Percentiles rank a stretch among this genome's conserved stretches.
Conservation (phyloP, 2,888 invertebrate species). For the Protonemura montana region DNA sequence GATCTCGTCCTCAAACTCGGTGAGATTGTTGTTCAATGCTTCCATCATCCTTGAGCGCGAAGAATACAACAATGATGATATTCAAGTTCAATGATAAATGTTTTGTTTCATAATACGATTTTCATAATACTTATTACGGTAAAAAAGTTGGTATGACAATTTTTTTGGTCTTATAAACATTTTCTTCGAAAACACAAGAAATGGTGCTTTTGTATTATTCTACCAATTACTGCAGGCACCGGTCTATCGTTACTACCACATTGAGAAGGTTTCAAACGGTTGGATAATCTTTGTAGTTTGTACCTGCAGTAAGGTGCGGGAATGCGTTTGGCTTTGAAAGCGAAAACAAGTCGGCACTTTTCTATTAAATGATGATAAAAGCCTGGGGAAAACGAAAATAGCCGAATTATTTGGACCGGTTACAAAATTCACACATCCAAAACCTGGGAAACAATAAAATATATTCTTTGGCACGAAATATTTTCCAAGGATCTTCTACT, state of each 20-base stretch:
- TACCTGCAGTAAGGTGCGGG: neutral
- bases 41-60: conserved; percentile 42
- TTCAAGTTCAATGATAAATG: neutral
- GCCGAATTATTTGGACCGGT: neutral
- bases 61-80: conserved; percentile 17
- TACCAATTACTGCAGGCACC: too few species aligned
- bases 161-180: too few species aligned
- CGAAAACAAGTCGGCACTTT: neutral
- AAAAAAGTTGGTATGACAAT: too few species aligned
- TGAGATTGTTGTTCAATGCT: conserved; percentile 44
- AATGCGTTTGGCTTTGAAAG: neutral
- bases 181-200: too few species aligned
- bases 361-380: neutral
- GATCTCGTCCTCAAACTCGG: conserved; percentile 53
- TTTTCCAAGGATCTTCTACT: too few species aligned
- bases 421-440: neutral
- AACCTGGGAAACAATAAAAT: neutral
- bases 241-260: too few species aligned
- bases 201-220: too few species aligned
- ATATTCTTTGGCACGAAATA: too few species aligned
- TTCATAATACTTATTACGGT: too few species aligned
- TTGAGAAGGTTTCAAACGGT: too few species aligned
- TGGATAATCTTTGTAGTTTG: too few species aligned
- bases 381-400: neutral
- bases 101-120: too few species aligned